Conservation (phyloP, 1,140 invertebrate genomes). For the Ceratosolen fusciceps region DNA sequence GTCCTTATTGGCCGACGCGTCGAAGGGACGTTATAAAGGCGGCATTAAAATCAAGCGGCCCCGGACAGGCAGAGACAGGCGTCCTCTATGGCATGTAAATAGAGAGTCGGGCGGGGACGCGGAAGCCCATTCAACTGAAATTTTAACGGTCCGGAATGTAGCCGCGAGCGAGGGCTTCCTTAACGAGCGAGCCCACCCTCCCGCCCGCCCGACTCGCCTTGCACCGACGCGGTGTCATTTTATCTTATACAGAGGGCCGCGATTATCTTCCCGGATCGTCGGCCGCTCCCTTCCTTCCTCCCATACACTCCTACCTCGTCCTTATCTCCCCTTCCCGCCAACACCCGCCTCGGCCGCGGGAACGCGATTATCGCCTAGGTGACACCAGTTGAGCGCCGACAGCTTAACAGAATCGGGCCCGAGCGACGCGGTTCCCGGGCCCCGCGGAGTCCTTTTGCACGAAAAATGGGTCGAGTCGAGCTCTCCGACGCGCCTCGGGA, state of each 20-base stretch:
- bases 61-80: background rate
- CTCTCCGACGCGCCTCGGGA: background rate
- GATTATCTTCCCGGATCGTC: slow-evolving; percentile 11
- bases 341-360: background rate
- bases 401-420: background rate
- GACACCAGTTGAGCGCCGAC: background rate
- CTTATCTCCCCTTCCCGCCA: background rate
- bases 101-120: slow-evolving; percentile 1
- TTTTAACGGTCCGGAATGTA: slow-evolving; percentile 31
- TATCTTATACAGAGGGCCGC: background rate
- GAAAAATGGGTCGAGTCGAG: slow-evolving; percentile 7
- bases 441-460: background rate
- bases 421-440: background rate
- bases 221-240: slow-evolving; percentile 17
- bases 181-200: no score
- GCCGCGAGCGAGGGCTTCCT: background rate
- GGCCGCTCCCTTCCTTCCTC: background rate
- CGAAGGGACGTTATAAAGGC: background rate
- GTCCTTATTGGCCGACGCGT: background rate
- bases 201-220: background rate
- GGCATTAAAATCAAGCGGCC: background rate
- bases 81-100: background rate
- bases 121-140: slow-evolving; percentile 15
- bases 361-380: background rate
- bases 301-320: no score